phyloP scores from a whole-genome alignment of 2,113 vertebrate species.

The Antidorcas marsupialis region DNA sequence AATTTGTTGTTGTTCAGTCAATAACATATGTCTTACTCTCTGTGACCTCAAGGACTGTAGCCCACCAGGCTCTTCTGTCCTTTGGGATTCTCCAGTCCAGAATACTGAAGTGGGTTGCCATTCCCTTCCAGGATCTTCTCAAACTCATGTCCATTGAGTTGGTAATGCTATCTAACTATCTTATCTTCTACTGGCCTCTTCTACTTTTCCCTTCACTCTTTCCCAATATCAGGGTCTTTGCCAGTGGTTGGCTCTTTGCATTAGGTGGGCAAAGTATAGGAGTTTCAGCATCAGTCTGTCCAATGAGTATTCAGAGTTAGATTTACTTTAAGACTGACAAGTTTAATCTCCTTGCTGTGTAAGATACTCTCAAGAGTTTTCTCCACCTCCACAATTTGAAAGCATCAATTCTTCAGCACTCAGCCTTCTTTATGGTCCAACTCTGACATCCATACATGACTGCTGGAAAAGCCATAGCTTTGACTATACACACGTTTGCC shows the following conservation, averaged over 20 bases:
- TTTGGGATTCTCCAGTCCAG: neutral
- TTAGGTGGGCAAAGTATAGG: neutral
- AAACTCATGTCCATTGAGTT: neutral
- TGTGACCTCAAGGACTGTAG: neutral
- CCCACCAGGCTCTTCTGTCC: neutral
- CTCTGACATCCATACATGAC: neutral
- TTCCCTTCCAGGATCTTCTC: neutral
- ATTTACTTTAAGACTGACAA: neutral
- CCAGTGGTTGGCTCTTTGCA: neutral
- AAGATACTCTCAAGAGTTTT: neutral
- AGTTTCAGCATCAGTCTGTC: neutral
- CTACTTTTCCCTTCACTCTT: neutral
- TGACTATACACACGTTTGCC: neutral
- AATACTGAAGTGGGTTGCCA: neutral
- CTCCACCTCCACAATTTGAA: neutral
- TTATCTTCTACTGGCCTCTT: neutral
- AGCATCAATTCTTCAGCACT: neutral
- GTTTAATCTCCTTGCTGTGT: neutral
- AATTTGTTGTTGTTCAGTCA: neutral
- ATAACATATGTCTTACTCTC: neutral
- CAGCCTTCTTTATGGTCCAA: neutral
- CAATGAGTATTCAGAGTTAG: neutral
- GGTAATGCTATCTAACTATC: neutral
- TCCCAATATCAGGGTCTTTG: neutral
- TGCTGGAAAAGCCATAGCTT: neutral